phyloP scores from a whole-genome alignment of 1,140 invertebrate genomes.

The Bombus pyrosoma region DNA sequence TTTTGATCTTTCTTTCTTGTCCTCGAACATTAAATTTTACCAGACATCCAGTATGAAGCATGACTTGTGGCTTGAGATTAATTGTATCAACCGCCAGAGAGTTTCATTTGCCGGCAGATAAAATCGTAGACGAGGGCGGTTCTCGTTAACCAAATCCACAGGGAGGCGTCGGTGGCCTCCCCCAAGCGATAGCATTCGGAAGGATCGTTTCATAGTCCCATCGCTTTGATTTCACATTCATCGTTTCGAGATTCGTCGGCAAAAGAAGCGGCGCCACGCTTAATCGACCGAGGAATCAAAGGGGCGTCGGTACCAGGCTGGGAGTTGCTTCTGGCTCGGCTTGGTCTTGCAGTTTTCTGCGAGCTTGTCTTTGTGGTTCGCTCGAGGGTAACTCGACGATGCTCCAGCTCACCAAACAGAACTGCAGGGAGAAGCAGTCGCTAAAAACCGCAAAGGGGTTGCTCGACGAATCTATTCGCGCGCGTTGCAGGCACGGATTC shows the following conservation, averaged over 20 bases:
- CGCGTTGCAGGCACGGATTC: constrained; percentile 26
- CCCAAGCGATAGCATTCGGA: background rate
- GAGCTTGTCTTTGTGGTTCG: constrained; percentile 37
- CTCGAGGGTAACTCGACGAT: constrained; percentile 59
- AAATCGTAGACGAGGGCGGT: constrained; percentile 28
- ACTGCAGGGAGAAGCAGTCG: constrained; percentile 7
- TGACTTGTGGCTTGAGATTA: background rate
- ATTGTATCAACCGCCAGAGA: background rate
- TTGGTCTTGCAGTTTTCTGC: constrained; percentile 24
- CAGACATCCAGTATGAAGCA: background rate
- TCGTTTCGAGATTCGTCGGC: constrained; percentile 45
- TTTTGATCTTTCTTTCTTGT: background rate
- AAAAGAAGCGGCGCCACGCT: constrained; percentile 33
- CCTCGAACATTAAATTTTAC: background rate
- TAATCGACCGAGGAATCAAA: constrained; percentile 63
- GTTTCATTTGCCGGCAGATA: constrained; percentile 29
- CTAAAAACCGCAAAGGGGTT: constrained; percentile 36
- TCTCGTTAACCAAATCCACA: constrained; percentile 33
- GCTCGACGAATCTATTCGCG: constrained; percentile 12
- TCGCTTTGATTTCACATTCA: constrained; percentile 37
- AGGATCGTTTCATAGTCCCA: too few species aligned
- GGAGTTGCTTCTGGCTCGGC: background rate
- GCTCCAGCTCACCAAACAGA: constrained; percentile 31
- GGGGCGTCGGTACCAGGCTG: constrained; percentile 17
- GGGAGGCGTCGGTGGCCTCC: background rate